Evolutionary conservation across 92 coral and sea anemone genomes (phyloP).

Genomic region (Scolanthus callimorphus): DNA sequence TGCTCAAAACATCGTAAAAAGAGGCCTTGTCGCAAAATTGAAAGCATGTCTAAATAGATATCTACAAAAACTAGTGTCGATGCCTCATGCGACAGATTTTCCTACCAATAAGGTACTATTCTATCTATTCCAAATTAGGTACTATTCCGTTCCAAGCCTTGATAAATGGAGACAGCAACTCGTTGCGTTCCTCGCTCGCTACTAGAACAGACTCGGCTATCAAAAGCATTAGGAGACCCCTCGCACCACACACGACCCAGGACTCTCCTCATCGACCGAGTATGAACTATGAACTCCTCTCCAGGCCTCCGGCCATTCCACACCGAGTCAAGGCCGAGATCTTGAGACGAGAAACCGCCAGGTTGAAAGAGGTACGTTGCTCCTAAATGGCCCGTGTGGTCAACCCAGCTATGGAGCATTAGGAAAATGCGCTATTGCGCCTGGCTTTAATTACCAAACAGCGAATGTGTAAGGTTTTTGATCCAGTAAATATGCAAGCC

Average conservation of each 20-base stretch:
- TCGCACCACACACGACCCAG: constrained; percentile 42
- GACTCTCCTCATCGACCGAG: constrained; percentile 17
- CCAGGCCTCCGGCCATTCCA: constrained; percentile 41
- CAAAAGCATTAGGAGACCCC: constrained; percentile 67
- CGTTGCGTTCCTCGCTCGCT: constrained; percentile 8
- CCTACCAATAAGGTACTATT: background rate
- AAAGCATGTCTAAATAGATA: no score
- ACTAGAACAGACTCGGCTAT: constrained; percentile 4
- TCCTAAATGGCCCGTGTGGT: no score
- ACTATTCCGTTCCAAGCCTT: constrained; percentile 7
- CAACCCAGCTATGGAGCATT: no score
- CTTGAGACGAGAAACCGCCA: constrained; percentile 25
- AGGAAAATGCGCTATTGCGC: no score
- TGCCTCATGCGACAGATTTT: no score
- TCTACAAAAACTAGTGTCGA: no score
- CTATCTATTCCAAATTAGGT: constrained; percentile 2
- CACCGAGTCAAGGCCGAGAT: constrained; percentile 43
- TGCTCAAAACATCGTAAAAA: no score
- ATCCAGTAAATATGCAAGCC: no score
- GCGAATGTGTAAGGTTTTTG: no score
- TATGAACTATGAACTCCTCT: constrained; percentile 24
- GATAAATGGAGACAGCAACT: constrained; percentile 7
- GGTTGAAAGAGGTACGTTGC: constrained; percentile 36
- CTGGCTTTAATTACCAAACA: no score
- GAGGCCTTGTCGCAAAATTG: no score